A percentile compares a stretch with the other conserved stretches of the same genome.
Conservation (phyloP, 2,888 invertebrate genomes). For the Aphidius colemani region DNA sequence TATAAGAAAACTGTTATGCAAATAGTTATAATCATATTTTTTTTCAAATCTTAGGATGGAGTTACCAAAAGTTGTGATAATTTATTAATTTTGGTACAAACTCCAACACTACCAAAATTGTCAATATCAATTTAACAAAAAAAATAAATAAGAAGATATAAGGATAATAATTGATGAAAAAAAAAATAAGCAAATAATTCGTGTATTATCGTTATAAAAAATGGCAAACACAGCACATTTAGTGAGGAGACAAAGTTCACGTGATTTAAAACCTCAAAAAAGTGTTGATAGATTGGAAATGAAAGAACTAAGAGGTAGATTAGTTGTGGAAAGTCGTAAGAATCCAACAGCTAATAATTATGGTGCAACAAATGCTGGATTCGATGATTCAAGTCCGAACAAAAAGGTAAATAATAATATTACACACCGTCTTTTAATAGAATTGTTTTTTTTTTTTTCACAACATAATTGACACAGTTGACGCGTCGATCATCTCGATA, state of each 20-base stretch:
- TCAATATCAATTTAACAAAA: constrained; percentile 39
- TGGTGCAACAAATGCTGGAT: constrained; percentile 86
- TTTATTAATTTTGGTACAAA: too few species aligned
- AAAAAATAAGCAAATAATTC: constrained; percentile 23
- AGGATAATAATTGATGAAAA: constrained; percentile 10
- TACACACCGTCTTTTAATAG: constrained; percentile 30
- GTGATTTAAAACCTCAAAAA: constrained; percentile 79
- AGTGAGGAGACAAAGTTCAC: constrained; percentile 84
- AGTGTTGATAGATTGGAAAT: constrained; percentile 85
- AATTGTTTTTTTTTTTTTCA: constrained; percentile 28
- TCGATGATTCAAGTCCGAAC: constrained; percentile 69
- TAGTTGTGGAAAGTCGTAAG: constrained; percentile 73
- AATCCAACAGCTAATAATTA: constrained; percentile 68
- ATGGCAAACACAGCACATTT: constrained; percentile 93
- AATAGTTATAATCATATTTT: too few species aligned
- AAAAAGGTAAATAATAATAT: constrained; percentile 49
- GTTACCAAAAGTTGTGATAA: constrained; percentile 39
- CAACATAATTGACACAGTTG: constrained; percentile 36
- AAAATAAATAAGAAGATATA: constrained; percentile 21
- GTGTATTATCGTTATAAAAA: constrained; percentile 38
- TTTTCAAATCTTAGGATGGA: constrained; percentile 48
- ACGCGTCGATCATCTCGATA: constrained; percentile 10
- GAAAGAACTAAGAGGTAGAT: constrained; percentile 80
- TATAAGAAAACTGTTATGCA: too few species aligned
- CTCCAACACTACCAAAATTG: background rate